Percentiles rank a stretch among this genome's conserved stretches.
phyloP scores from a whole-genome alignment of 2,888 invertebrate genomes.

The Nebria brevicollis region DNA sequence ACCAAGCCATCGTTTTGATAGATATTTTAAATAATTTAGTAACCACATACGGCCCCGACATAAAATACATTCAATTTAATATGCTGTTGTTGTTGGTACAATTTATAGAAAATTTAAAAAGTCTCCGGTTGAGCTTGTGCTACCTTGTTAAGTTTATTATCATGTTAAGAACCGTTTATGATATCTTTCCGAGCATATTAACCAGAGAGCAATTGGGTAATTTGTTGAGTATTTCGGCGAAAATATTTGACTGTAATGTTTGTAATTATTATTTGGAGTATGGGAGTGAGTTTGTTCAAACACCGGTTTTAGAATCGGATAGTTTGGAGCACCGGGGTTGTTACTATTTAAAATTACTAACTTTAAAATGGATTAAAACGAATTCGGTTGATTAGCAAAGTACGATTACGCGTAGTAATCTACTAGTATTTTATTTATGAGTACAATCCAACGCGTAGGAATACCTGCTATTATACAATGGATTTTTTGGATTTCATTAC shows the following conservation, averaged over 20 bases:
- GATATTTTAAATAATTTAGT: conserved; percentile 53
- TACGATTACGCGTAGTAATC: neutral
- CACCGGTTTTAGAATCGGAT: conserved; percentile 27
- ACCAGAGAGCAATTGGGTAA: conserved; percentile 12
- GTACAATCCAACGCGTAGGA: neutral
- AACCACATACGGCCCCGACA: neutral
- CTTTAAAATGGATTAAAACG: conserved; percentile 41
- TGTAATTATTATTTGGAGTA: conserved; percentile 58
- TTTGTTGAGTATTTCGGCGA: conserved; percentile 19
- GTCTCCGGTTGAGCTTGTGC: neutral
- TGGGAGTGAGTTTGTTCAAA: conserved; percentile 55
- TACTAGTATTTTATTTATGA: conserved; percentile 1
- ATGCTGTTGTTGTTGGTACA: conserved; percentile 25
- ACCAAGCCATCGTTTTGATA: conserved; percentile 52
- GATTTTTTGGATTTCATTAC: no score
- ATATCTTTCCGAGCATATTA: conserved; percentile 24
- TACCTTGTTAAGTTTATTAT: conserved; percentile 34
- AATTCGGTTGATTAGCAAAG: conserved; percentile 9
- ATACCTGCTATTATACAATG: neutral
- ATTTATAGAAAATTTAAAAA: conserved; percentile 26
- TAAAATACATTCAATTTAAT: conserved; percentile 30
- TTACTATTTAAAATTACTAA: conserved; percentile 43
- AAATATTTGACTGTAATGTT: conserved; percentile 55
- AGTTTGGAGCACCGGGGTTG: conserved; percentile 1
- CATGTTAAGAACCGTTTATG: conserved; percentile 24